Conservation (phyloP, 1,140 invertebrate genomes). For the Drosophila equinoxialis region DNA sequence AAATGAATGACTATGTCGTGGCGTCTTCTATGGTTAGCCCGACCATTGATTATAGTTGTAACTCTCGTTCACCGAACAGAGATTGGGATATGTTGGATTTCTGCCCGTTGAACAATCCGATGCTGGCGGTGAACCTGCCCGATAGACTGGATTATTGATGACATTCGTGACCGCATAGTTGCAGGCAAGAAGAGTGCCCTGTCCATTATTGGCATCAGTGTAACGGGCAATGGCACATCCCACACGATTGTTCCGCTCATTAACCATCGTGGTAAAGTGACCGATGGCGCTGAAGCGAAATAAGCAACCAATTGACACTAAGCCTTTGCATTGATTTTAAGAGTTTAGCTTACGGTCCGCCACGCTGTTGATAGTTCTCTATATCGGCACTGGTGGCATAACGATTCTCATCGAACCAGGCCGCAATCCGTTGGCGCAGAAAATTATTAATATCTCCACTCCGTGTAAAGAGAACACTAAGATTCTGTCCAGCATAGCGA, state of each 20-base stretch:
- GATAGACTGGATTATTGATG: constrained; percentile 57
- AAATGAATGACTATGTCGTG: too few species aligned
- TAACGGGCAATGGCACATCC: constrained; percentile 62
- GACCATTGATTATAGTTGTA: constrained; percentile 69
- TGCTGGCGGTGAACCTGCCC: constrained; percentile 49
- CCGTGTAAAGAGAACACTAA: constrained; percentile 60
- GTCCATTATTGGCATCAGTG: constrained; percentile 44
- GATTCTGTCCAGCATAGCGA: constrained; percentile 68
- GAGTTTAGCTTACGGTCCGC: constrained; percentile 45
- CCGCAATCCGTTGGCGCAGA: constrained; percentile 51
- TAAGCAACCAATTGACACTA: not conserved
- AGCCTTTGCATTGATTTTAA: not conserved
- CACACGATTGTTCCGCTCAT: constrained; percentile 61
- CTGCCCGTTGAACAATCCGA: constrained; percentile 53
- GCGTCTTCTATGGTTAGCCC: constrained; percentile 15
- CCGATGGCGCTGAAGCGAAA: constrained; percentile 54
- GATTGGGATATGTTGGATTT: constrained; percentile 58
- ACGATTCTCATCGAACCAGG: constrained; percentile 64
- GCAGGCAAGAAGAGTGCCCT: constrained; percentile 59
- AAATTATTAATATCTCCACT: constrained; percentile 35
- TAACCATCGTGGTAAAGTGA: constrained; percentile 69
- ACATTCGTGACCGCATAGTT: constrained; percentile 74
- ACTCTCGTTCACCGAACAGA: constrained; percentile 52
- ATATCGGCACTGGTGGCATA: constrained; percentile 60
- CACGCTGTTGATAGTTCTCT: constrained; percentile 52